Evolutionary conservation across 2,888 invertebrate genomes (phyloP).

Genomic region (Trachelus troglodyta): DNA sequence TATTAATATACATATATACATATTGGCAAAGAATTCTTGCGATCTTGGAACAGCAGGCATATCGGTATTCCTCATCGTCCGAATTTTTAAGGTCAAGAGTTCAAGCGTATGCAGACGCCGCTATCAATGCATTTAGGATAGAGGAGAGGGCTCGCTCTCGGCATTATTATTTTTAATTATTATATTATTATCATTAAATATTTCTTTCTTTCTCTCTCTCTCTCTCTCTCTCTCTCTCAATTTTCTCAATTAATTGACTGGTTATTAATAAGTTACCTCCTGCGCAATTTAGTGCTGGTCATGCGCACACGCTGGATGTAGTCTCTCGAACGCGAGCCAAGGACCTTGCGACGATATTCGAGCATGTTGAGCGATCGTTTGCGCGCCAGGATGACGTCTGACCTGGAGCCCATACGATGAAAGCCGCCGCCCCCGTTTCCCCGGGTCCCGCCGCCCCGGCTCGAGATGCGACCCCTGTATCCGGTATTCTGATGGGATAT

Average conservation of each 20-base stretch:
- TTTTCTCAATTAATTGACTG: slow-evolving; percentile 22
- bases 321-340: slow-evolving; percentile 61
- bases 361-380: slow-evolving; percentile 58
- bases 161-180: not conserved
- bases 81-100: not conserved
- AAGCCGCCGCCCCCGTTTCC: slow-evolving; percentile 47
- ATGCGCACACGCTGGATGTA: slow-evolving; percentile 63
- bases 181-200: not conserved
- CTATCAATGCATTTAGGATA: not conserved
- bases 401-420: slow-evolving; percentile 55
- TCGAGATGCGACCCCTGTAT: slow-evolving; percentile 57
- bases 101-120: not conserved
- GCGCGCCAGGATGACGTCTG: slow-evolving; percentile 57
- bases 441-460: slow-evolving; percentile 46
- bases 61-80: not conserved
- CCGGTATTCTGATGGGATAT: slow-evolving; percentile 54
- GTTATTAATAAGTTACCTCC: slow-evolving; percentile 62
- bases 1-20: not conserved
- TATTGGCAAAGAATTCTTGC: not conserved
- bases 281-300: slow-evolving; percentile 59
- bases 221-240: not conserved
- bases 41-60: not conserved
- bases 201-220: too few relatives aligned
- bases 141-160: not conserved
- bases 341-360: slow-evolving; percentile 62